Conservation (phyloP, 2,113 vertebrate species). For the Podarcis raffonei region DNA sequence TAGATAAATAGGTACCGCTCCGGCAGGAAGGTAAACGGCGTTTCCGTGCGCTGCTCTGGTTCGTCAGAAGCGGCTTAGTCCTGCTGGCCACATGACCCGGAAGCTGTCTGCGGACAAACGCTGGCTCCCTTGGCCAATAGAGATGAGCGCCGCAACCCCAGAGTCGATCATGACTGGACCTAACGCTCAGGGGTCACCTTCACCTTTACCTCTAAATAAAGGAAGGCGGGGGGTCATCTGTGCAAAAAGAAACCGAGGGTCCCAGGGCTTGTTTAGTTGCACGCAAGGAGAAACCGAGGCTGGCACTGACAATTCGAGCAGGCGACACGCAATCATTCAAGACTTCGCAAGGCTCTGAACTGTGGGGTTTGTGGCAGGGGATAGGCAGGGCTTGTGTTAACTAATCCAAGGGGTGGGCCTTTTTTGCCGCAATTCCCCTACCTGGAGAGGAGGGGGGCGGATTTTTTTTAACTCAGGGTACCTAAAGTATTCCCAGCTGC, state of each 20-base stretch:
- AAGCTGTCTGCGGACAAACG: too few relatives aligned
- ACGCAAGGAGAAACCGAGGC: neutral
- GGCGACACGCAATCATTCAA: too few relatives aligned
- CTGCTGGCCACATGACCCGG: too few relatives aligned
- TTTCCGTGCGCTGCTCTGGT: too few relatives aligned
- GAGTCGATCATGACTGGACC: too few relatives aligned
- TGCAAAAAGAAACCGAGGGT: neutral
- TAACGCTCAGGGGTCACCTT: too few relatives aligned
- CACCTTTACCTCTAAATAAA: neutral
- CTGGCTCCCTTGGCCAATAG: too few relatives aligned
- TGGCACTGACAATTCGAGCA: neutral
- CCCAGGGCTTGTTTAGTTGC: neutral
- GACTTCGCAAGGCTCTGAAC: neutral
- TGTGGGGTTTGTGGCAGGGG: neutral
- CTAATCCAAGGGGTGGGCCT: neutral
- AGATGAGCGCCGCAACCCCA: too few relatives aligned
- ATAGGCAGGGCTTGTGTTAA: too few relatives aligned
- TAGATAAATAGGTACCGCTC: too few relatives aligned
- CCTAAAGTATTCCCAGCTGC: neutral
- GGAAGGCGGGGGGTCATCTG: neutral
- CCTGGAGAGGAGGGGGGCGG: neutral
- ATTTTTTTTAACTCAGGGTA: constrained; percentile 1
- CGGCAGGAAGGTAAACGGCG: too few relatives aligned
- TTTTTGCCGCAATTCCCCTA: neutral
- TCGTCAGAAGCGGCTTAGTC: too few relatives aligned